Percentiles rank a stretch among this genome's conserved stretches.
phyloP scores from a whole-genome alignment of 2,888 invertebrate genomes.

The Pseudococcus viburni region DNA sequence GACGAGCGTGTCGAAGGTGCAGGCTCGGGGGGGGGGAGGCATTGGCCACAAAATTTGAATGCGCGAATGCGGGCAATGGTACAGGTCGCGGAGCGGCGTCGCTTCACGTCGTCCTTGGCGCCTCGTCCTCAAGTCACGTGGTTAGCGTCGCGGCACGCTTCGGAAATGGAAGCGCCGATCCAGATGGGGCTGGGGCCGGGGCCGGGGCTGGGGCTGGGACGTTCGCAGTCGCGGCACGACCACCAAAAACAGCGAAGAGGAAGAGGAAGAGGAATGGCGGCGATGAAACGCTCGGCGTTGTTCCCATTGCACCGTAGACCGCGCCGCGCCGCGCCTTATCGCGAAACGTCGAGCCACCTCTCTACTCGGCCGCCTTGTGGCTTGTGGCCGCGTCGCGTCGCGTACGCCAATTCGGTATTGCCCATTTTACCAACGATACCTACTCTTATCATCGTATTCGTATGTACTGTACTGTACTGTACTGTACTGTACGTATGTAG shows the following conservation, averaged over 20 bases:
- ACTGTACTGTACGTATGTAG: too few relatives aligned
- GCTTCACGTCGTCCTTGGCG: not conserved
- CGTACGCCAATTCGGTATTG: not conserved
- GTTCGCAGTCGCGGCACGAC: not conserved
- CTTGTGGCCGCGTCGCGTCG: not conserved
- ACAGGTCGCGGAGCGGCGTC: not conserved
- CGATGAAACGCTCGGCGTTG: not conserved
- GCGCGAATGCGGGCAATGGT: conserved; percentile 2
- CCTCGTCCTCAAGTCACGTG: not conserved
- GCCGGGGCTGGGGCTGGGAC: not conserved
- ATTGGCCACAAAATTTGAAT: not conserved
- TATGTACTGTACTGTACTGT: not conserved
- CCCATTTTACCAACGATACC: not conserved
- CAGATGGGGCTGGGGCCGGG: not conserved
- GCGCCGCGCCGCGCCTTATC: not conserved
- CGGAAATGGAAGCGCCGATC: not conserved
- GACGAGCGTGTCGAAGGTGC: not conserved
- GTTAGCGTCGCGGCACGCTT: not conserved
- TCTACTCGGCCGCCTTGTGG: not conserved
- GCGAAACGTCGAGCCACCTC: not conserved
- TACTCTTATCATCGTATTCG: not conserved
- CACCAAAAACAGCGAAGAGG: not conserved
- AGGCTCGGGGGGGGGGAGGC: not conserved
- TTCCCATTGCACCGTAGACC: not conserved
- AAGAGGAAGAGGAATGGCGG: not conserved